Conservation (phyloP, 2,113 vertebrate genomes). For the Varanus komodoensis region DNA sequence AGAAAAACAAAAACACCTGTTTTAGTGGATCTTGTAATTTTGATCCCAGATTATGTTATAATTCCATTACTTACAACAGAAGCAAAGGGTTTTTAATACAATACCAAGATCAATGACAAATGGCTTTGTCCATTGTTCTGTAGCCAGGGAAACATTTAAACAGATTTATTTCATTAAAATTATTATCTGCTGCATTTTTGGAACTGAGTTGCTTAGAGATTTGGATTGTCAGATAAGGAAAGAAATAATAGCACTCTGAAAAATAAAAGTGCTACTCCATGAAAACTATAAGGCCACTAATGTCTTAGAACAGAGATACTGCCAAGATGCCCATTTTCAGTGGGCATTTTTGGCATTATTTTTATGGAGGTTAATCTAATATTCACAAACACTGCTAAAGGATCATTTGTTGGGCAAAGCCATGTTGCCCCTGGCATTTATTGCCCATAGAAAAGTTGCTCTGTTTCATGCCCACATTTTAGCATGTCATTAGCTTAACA, state of each 20-base stretch:
- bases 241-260: neutral
- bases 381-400: slow-evolving; percentile 71
- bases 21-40: neutral
- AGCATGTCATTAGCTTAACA: slow-evolving; percentile 83
- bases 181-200: neutral
- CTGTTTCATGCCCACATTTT: slow-evolving; percentile 82
- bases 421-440: slow-evolving; percentile 80
- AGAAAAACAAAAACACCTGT: too few relatives aligned
- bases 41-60: neutral
- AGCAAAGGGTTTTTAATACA: neutral
- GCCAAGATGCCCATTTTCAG: slow-evolving; percentile 40
- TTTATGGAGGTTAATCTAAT: slow-evolving; percentile 68
- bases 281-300: neutral
- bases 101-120: neutral
- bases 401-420: slow-evolving; percentile 74
- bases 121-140: neutral
- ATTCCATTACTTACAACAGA: neutral
- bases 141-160: neutral
- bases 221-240: neutral
- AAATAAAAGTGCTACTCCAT: slow-evolving; percentile 9
- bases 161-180: neutral
- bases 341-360: slow-evolving; percentile 61
- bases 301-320: slow-evolving; percentile 60
- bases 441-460: slow-evolving; percentile 79
- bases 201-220: neutral